Conservation (phyloP, 1,140 invertebrate species). For the Chelonus insularis region DNA sequence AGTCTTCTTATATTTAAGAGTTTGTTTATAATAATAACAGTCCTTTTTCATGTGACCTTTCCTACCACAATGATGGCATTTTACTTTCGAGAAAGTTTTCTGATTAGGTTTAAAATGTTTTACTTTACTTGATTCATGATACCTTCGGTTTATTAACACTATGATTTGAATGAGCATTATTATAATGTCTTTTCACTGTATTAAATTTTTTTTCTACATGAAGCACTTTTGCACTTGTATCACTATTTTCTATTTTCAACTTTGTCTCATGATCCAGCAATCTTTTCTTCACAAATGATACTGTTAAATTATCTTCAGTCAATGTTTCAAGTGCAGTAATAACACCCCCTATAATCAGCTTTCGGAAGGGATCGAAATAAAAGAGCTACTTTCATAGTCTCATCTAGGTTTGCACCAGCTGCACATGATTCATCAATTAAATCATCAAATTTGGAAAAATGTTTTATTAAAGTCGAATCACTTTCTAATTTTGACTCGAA, state of each 20-base stretch:
- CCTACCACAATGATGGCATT: slow-evolving; percentile 40
- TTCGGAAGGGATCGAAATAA: slow-evolving; percentile 26
- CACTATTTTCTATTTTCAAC: slow-evolving; percentile 12
- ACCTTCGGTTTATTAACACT: not conserved
- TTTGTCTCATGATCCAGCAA: slow-evolving; percentile 31
- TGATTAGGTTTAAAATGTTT: slow-evolving; percentile 28
- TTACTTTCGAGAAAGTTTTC: no score
- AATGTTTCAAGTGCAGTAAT: slow-evolving; percentile 34
- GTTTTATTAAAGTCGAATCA: slow-evolving; percentile 41
- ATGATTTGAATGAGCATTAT: not conserved
- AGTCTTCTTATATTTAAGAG: slow-evolving; percentile 19
- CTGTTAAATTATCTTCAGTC: slow-evolving; percentile 29
- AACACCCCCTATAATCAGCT: slow-evolving; percentile 23
- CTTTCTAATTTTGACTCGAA: slow-evolving; percentile 46
- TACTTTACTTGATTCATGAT: no score
- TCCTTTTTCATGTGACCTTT: slow-evolving; percentile 37
- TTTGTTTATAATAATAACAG: slow-evolving; percentile 36
- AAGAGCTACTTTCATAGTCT: slow-evolving; percentile 27
- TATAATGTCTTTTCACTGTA: not conserved
- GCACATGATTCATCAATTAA: slow-evolving; percentile 3
- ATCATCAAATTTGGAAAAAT: slow-evolving; percentile 39
- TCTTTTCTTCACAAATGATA: slow-evolving; percentile 33
- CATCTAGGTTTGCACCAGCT: slow-evolving; percentile 15
- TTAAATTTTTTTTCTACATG: slow-evolving; percentile 3
- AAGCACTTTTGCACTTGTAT: slow-evolving; percentile 31